Evolutionary conservation across 2,113 vertebrate genomes (phyloP).

Genomic region (Taxidea taxus): DNA sequence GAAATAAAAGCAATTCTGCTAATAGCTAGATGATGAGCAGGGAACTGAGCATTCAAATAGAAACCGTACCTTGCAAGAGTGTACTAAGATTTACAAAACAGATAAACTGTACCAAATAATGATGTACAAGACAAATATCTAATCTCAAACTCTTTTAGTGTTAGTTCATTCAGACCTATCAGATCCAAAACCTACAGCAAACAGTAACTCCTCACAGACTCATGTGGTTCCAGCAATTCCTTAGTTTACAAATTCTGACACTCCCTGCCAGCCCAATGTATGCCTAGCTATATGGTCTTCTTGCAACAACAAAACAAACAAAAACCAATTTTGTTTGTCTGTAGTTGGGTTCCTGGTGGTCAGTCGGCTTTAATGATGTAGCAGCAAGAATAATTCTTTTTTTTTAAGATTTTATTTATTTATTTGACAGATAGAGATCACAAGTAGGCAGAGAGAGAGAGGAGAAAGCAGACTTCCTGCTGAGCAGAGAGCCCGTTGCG

Average conservation of each 20-base stretch:
- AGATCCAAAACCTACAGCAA: not conserved
- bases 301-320: not conserved
- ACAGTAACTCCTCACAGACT: not conserved
- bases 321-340: not conserved
- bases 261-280: not conserved
- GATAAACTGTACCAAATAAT: not conserved
- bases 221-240: not conserved
- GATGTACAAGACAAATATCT: not conserved
- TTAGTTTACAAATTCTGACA: not conserved
- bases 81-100: not conserved
- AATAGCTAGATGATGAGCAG: not conserved
- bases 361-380: not conserved
- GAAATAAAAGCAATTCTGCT: not conserved
- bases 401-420: too few species aligned
- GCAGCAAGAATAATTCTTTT: not conserved
- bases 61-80: not conserved
- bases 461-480: too few species aligned
- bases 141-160: not conserved
- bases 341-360: not conserved
- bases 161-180: not conserved
- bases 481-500: too few species aligned
- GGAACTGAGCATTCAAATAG: not conserved
- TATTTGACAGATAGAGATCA: too few species aligned
- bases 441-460: too few species aligned
- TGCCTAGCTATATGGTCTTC: not conserved